Conservation (phyloP, 1,140 invertebrate species). For the Sycophaga agraensis region DNA sequence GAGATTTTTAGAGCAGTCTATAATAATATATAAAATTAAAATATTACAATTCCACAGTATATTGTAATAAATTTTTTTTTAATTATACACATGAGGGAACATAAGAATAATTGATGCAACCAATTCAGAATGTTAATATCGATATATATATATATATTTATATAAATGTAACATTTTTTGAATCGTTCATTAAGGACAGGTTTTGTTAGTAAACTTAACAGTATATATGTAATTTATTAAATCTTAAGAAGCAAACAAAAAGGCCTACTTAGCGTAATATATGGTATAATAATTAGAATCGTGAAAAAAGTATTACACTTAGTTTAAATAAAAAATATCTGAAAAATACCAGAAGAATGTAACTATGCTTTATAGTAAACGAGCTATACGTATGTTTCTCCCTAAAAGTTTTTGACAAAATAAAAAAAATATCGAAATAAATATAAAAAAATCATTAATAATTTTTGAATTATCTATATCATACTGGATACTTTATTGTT, state of each 20-base stretch:
- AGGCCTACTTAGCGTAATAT: constrained; percentile 46
- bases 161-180: constrained; percentile 25
- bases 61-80: constrained; percentile 26
- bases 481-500: no score
- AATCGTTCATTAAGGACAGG: constrained; percentile 9
- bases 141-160: no score
- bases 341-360: constrained; percentile 17
- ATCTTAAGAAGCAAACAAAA: constrained; percentile 42
- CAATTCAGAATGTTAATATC: constrained; percentile 21
- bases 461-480: no score
- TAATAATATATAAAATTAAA: constrained; percentile 33
- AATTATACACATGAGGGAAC: constrained; percentile 20
- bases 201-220: constrained; percentile 13
- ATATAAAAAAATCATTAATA: no score
- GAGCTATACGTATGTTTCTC: no score
- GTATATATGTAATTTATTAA: constrained; percentile 27
- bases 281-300: constrained; percentile 30
- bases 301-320: constrained; percentile 11
- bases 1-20: constrained; percentile 46
- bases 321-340: constrained; percentile 10
- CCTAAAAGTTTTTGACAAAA: no score
- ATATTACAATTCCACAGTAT: constrained; percentile 26
- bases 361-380: constrained; percentile 25
- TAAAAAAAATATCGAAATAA: no score
- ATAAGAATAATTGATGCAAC: not conserved